Base-by-base conservation (phyloP, 2,888 invertebrate species). In the Blastobasis adustella region DNA sequence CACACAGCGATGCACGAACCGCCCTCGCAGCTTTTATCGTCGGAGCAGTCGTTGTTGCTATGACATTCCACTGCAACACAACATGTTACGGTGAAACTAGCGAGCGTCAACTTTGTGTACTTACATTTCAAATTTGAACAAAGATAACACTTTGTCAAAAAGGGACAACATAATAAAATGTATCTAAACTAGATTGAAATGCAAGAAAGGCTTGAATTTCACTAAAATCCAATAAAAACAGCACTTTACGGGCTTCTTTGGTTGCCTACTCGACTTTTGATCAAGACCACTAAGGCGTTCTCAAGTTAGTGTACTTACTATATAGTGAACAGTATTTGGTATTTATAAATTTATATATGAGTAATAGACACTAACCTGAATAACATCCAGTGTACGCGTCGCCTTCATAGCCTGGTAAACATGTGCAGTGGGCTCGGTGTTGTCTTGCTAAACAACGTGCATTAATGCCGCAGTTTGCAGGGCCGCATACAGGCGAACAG, bases 1-100 rank as follows among this genome's bases (percentile, higher is more conserved):
- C 96, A 97, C 2, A 95, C 93, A 73, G 96, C 93, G 8, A 93
- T 85, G 72, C 97, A 97, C 67, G 94, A 92, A 54, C 93, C 91
- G 67, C 95, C 93, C 60, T 96, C 91, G 69, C 97, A 97, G 37
- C 95, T 93, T 78, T 96, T 93, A 46, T 92, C 92, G 49, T 94
- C 89, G 5, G 95, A 92, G 73, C 97, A 97, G 60, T 96, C 96
- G 50, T 93, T 92, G 72, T 97, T 95, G 47, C 93, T 92, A 62
- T 95, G 92, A 68, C 97, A 97, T 63, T 97, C 96, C 62, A 95
- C 93, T 93, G 76, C 47, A 88, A 84, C 23, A 23, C 23, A 23
- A 23, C 23, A 23, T 23, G 23, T 2, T 23, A 23, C 23, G 23
- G 23, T 23, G 23, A 23, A 23, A 23, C 23, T 23, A 23, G 23